Base-by-base conservation (phyloP, 2,113 vertebrate genomes). In the Hystrix cristata region DNA sequence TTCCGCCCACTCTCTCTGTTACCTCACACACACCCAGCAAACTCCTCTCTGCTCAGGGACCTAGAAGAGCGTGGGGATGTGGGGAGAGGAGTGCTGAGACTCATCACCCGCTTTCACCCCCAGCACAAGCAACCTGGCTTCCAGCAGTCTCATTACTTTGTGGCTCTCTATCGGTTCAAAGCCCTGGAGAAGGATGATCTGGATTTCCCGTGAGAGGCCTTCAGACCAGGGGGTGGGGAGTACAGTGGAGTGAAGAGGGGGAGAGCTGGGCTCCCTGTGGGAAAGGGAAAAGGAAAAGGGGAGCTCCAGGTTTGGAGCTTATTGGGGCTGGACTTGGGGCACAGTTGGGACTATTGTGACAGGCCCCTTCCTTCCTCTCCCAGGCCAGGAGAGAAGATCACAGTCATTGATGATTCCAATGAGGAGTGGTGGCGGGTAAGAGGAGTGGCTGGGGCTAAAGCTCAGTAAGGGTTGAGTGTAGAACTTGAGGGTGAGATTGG, bases 401-500 rank as follows among this genome's bases (percentile, higher is more conserved):
- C 99, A 0, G 99, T 99, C 59, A 98, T 99, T 16, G 99, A 99
- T 84, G 99, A 99, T 98, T 99, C 99, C 98, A 99, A 99, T 85
- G 99, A 99, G 97, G 99, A 99, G 90, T 99, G 99, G 99, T 99
- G 99, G 99, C 98, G 99, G 98, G 99, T 99, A 97, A 99, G 99
- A 94, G 67, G 9, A 14, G 64, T 8, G 43, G 29, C 53, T 19
- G 48, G 67, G 55, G 25, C 57, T 34, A 15, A 57, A 82, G 62
- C 72, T 53, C 62, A 34, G 43, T 60, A 1, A 10, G 12, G 48
- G 53, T 69, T 91, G 69, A 65, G 57, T 62, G 65, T 51, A 82
- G 53, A 71, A 43, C 7, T 79, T 21, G 51, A 55, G 55, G 25
- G 10, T 91, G 2, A 76, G 51, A 65, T 3, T 79, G 69, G 81